phyloP scores from a whole-genome alignment of 2,888 invertebrate species.

The Onchidella celtica region DNA sequence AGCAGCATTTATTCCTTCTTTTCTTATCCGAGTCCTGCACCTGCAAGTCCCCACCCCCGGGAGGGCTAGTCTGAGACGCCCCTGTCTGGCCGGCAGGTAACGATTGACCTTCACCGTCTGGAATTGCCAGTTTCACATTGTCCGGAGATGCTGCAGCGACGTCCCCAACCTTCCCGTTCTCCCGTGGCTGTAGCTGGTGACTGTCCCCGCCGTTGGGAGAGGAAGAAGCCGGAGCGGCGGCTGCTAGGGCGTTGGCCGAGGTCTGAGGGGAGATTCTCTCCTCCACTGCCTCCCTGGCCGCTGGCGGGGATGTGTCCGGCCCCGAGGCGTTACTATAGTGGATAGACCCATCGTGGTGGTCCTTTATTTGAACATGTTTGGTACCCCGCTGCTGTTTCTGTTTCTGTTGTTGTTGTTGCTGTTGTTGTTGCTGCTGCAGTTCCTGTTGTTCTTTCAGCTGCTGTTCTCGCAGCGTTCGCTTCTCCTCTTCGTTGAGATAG shows the following conservation, averaged over 20 bases:
- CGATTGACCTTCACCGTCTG: constrained; percentile 45
- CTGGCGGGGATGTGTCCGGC: background rate
- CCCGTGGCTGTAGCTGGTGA: constrained; percentile 41
- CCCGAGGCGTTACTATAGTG: background rate
- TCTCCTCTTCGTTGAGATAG: constrained; percentile 69
- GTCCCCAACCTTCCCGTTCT: constrained; percentile 51
- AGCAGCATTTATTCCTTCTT: constrained; percentile 45
- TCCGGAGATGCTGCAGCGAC: constrained; percentile 25
- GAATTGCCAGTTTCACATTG: constrained; percentile 41
- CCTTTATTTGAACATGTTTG: constrained; percentile 36
- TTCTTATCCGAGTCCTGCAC: constrained; percentile 44
- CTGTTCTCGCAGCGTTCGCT: constrained; percentile 44
- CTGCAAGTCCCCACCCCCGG: constrained; percentile 25
- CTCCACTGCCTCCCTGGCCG: constrained; percentile 19
- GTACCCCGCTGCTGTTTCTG: constrained; percentile 22
- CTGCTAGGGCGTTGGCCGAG: constrained; percentile 35
- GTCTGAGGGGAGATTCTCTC: constrained; percentile 54
- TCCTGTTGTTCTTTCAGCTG: constrained; percentile 39
- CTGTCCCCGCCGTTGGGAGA: constrained; percentile 40
- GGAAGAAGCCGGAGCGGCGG: constrained; percentile 33
- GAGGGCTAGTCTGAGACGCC: background rate
- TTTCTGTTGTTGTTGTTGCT: constrained; percentile 43
- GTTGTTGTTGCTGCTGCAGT: constrained; percentile 40
- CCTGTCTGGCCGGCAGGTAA: background rate
- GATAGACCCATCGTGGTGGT: constrained; percentile 25